These are phyloP conservation scores for Periphyllus acericola DNA, from an alignment of 2,888 invertebrate species.

Conservation along the genomic window DNA sequence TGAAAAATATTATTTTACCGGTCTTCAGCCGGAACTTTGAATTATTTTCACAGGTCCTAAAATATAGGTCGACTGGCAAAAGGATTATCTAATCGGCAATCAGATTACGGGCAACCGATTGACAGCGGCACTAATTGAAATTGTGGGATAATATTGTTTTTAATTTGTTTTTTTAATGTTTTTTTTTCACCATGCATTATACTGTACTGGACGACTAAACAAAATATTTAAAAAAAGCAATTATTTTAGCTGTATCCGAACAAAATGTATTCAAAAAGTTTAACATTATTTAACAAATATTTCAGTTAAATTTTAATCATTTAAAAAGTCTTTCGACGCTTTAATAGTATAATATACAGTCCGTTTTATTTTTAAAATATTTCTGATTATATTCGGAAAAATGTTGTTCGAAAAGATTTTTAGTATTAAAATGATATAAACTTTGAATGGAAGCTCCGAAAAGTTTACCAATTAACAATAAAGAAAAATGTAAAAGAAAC, in stretches of 20 bases:
- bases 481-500: conserved; percentile 17
- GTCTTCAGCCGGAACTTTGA: conserved; percentile 8
- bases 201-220: background rate
- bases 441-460: background rate
- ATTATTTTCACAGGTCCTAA: conserved; percentile 3
- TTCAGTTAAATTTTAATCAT: background rate
- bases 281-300: background rate
- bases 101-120: conserved; percentile 11
- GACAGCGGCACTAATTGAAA: conserved; percentile 21
- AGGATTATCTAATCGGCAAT: conserved; percentile 32
- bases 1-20: conserved; percentile 30
- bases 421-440: background rate
- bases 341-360: background rate
- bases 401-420: conserved; percentile 6
- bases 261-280: background rate
- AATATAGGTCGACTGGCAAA: conserved; percentile 22
- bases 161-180: background rate
- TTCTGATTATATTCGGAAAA: background rate
- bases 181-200: background rate
- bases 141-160: conserved; percentile 22
- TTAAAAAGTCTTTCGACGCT: background rate
- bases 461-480: conserved; percentile 16
- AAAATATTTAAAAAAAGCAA: background rate
- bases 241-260: background rate
- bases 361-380: background rate